Base-by-base conservation (phyloP, 2,888 invertebrate species). In the Spilarctia lutea region DNA sequence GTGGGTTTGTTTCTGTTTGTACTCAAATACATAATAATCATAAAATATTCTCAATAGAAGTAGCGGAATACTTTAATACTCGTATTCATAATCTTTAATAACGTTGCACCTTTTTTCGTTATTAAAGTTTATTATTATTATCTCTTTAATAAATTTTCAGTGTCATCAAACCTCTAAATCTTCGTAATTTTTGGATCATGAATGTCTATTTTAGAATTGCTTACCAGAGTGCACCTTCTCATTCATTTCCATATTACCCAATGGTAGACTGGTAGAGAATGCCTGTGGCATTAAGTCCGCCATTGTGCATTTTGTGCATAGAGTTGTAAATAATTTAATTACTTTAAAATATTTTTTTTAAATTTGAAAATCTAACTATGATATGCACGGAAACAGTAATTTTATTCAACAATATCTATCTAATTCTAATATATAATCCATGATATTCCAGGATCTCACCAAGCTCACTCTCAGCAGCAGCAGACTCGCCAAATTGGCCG, bases 401-500 rank as follows among this genome's bases (percentile, higher is more conserved):
- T 63, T 63, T 63, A 18, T 30, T n/a, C n/a, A 30, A 6, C 69
- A 39, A 24, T 52, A 56, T 24, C 1, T 35, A 33, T 13, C 2
- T 1, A n/a, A 56, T 48, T 35, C 24, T 42, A 13, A 56, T 18
- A 42, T 35, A 68, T 56, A 30, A 7, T 66, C 42, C 7, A 16
- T 33, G 11, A 39, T 8, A 13, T 66, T 56, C 52, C 88, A 93
- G 94, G 92, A 0, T 82, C 90, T 4, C 91, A 90, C 11, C 93
- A 93, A 4, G 75, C 75, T 24, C 39, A 80, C 52, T 80, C 80
- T 72, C 83, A 85, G 2, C 94, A 89, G 90, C 95, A 96, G 85
- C 93, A 93, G 72, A 92, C 95, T 72, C 96, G 98, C 80, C 97
- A 97, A 88, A 98, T 99, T 88, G 99, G 99, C 6, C 98, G 98